phyloP scores from a whole-genome alignment of 2,113 vertebrate species.

The Phainopepla nitens region DNA sequence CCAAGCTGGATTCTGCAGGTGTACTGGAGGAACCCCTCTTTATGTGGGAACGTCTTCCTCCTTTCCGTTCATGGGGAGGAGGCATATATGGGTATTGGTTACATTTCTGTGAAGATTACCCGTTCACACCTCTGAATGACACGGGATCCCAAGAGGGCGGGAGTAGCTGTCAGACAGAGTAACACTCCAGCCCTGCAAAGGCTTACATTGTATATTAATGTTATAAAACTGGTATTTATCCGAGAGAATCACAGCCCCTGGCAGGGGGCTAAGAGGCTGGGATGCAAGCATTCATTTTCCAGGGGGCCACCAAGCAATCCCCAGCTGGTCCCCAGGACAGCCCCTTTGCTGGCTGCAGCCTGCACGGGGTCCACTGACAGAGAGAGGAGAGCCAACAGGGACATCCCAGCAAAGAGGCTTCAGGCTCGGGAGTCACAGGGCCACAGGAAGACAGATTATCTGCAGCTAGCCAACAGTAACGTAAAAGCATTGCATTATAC shows the following conservation, averaged over 20 bases:
- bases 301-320: not conserved
- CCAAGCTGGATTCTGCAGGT: rapidly evolving
- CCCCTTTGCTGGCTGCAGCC: not conserved
- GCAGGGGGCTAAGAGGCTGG: rapidly evolving
- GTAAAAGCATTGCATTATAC: not conserved
- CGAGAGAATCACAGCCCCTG: rapidly evolving
- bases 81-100: rapidly evolving
- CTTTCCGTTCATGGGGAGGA: not conserved
- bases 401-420: not conserved
- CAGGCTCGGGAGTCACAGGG: rapidly evolving
- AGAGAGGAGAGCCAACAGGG: not conserved
- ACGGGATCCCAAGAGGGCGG: rapidly evolving
- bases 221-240: not conserved
- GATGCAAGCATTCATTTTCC: not conserved
- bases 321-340: not conserved
- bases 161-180: not conserved
- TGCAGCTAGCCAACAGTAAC: not conserved
- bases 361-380: rapidly evolving
- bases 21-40: not conserved
- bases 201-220: not conserved
- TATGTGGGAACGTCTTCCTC: not conserved
- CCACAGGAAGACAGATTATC: not conserved
- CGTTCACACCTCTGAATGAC: not conserved
- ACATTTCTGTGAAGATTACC: not conserved
- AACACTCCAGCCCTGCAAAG: not conserved